These are phyloP conservation scores for Aselliscus stoliczkanus DNA, from an alignment of 2,797 vertebrate genomes.

Conservation along the genomic window DNA sequence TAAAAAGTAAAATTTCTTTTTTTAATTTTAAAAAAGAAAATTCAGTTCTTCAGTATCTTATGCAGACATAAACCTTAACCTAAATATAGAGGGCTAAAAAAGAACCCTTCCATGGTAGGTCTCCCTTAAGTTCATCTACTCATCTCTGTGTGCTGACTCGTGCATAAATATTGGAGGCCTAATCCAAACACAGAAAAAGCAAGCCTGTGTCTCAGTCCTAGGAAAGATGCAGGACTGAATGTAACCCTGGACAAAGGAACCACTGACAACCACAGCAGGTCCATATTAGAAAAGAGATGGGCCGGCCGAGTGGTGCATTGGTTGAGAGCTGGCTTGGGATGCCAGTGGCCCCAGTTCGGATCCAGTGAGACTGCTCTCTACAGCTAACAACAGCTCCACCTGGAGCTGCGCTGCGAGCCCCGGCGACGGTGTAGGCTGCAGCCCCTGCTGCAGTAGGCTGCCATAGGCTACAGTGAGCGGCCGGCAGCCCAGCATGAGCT, in stretches of 20 bases:
- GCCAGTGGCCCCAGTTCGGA: no score
- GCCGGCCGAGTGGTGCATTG: no score
- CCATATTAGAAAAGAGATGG: neutral
- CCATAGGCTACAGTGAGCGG: no score
- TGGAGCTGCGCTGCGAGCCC: no score
- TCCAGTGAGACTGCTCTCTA: no score
- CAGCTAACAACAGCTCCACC: no score
- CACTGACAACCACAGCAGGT: neutral
- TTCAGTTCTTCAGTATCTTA: neutral
- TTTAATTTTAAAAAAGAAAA: neutral
- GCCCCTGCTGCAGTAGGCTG: no score
- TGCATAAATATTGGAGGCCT: conserved; percentile 38
- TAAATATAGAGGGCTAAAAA: conserved; percentile 52
- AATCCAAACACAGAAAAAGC: conserved; percentile 36
- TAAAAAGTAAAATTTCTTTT: no score
- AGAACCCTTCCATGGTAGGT: conserved; percentile 32
- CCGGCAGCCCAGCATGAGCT: no score
- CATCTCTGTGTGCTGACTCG: conserved; percentile 55
- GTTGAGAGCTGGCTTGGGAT: no score
- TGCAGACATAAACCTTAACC: neutral
- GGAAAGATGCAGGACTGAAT: neutral
- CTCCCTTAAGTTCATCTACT: conserved; percentile 56
- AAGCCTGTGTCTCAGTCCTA: neutral
- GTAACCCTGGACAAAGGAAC: neutral
- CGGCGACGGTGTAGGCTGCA: no score